Evolutionary conservation across 2,888 invertebrate species (phyloP), one percentile per base, ranked within the genome.

Genomic region (Caenorhabditis sinica): DNA sequence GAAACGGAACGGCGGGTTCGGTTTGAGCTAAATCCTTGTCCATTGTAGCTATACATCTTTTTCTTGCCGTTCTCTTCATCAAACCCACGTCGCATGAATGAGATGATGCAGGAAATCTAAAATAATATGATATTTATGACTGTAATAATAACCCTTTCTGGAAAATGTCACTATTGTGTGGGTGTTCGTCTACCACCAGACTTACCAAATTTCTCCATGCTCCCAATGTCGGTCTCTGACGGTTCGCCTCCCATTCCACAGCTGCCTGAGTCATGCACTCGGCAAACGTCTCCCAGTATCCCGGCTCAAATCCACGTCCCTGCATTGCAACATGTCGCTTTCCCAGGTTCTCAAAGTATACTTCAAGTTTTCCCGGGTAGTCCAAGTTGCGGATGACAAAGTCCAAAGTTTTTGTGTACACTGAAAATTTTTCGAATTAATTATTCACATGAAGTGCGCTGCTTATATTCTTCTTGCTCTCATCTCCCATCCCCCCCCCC

Each of bases 221-320:
- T 30, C 87, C 87, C 40, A 91, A 82, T 5, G 91, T 91, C 25
- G 90, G 89, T 65, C 91, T 88, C 33, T 89, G 87, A 9, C 90
- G 82, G 40, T 88, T 87, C 13, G 89, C 88, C n/a, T 90, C 90
- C 91, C 91, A 91, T 82, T 92, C 91, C 17, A 90, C 89, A 2
- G 91, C 90, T 0, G 91, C 88, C 75, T 91, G 90, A 1, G 90
- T 88, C 89, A 91, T 91, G 45, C 90, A 90, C 51, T 92, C 92
- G 0, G 91, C 89, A 68, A 92, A 92, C 3, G 93, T 89, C 92
- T 93, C 93, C 93, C 93, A 86, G 92, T 93, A 90, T 89, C 92
- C 88, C 74, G 93, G 73, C 89, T 93, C 84, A 90, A 93, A 91
- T 9, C 91, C 90, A 56, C 90, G 79, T 20, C 89, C 89, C 51